phyloP scores from a whole-genome alignment of 2,113 vertebrate species.

The Piaya cayana region DNA sequence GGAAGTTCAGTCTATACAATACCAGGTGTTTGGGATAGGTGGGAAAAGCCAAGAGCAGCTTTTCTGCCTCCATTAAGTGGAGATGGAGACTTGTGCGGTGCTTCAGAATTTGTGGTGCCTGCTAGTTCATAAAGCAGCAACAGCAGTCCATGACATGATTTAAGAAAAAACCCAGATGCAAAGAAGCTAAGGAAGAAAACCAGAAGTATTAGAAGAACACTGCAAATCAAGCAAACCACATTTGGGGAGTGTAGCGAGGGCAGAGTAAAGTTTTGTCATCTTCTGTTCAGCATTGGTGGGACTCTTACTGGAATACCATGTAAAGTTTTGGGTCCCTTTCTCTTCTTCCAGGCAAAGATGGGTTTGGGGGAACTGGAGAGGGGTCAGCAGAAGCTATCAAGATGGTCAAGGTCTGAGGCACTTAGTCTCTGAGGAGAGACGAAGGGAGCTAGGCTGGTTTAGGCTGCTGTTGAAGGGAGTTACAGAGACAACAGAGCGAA shows the following conservation, averaged over 20 bases:
- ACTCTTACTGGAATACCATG: background rate
- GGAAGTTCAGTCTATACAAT: background rate
- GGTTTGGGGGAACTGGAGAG: background rate
- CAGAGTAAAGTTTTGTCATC: background rate
- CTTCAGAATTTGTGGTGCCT: background rate
- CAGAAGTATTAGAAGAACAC: background rate
- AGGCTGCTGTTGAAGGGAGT: background rate
- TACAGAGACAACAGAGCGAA: background rate
- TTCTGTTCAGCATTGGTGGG: background rate
- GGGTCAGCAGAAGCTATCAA: background rate
- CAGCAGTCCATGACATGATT: background rate
- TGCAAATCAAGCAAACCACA: background rate
- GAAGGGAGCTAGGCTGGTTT: background rate
- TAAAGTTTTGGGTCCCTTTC: background rate
- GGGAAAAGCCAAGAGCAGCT: background rate
- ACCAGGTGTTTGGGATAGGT: background rate
- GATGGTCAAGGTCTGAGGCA: background rate
- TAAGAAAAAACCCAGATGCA: background rate
- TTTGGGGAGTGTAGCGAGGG: background rate
- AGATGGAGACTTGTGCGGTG: background rate
- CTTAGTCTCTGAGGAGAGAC: background rate
- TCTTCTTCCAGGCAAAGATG: background rate
- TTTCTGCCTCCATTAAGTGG: background rate
- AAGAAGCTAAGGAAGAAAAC: background rate
- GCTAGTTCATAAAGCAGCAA: background rate